Percentiles rank a stretch among this genome's conserved stretches.
Evolutionary conservation across 2,113 vertebrate species (phyloP).

Genomic region (Triplophysa dalaica): DNA sequence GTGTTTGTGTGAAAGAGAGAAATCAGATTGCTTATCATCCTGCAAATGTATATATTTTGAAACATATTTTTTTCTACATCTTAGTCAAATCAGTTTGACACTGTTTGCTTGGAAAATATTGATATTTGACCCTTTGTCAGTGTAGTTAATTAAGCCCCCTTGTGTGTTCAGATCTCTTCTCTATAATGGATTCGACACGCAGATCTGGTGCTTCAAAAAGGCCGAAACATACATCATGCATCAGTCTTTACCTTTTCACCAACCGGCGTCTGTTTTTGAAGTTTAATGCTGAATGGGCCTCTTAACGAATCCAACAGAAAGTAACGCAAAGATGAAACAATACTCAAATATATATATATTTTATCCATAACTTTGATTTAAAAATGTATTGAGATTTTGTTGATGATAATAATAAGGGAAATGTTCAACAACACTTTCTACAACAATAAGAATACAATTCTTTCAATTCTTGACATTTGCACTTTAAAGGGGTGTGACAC

Average conservation of each 20-base stretch:
- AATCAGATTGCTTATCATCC: not conserved
- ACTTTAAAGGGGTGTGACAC: too few species aligned
- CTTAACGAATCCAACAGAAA: not conserved
- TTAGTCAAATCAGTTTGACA: constrained; percentile 10
- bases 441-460: too few species aligned
- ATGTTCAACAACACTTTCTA: too few species aligned
- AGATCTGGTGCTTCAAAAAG: constrained; percentile 23
- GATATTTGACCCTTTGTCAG: constrained; percentile 14
- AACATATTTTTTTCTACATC: not conserved
- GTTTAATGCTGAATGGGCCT: not conserved
- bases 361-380: too few species aligned
- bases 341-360: not conserved
- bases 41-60: not conserved
- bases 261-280: not conserved
- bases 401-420: too few species aligned
- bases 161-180: not conserved
- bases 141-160: not conserved
- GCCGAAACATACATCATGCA: not conserved
- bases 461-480: too few species aligned
- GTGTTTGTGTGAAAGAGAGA: too few species aligned
- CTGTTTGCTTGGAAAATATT: not conserved
- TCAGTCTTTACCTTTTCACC: not conserved
- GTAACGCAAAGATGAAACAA: not conserved
- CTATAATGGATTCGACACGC: constrained; percentile 16
- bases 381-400: too few species aligned